phyloP scores from a whole-genome alignment of 2,113 vertebrate genomes.

The Xenopus borealis region DNA sequence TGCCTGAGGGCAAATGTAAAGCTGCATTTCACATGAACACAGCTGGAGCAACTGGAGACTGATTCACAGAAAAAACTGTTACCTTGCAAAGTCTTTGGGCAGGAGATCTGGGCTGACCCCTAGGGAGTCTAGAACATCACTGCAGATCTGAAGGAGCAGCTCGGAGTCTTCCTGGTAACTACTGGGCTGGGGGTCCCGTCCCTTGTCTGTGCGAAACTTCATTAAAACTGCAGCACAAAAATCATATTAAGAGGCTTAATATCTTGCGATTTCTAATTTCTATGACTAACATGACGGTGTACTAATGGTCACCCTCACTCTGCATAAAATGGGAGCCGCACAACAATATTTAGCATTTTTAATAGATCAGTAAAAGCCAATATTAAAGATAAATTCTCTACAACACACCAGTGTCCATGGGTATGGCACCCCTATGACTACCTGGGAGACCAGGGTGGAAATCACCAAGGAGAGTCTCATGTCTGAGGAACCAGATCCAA shows the following conservation, averaged over 20 bases:
- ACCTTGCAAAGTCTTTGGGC: slow-evolving; percentile 81
- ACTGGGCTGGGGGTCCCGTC: slow-evolving; percentile 73
- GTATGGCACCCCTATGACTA: too few relatives aligned
- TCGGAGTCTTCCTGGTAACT: slow-evolving; percentile 66
- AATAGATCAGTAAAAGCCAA: too few relatives aligned
- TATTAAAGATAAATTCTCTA: too few relatives aligned
- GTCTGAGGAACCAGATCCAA: too few relatives aligned
- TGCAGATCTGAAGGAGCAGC: slow-evolving; percentile 72
- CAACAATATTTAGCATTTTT: too few relatives aligned
- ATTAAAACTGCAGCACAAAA: slow-evolving; percentile 71
- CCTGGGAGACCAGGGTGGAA: too few relatives aligned
- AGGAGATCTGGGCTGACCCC: slow-evolving; percentile 67
- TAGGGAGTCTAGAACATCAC: slow-evolving; percentile 72
- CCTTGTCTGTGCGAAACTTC: slow-evolving; percentile 83
- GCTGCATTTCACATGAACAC: background rate
- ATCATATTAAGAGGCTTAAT: background rate
- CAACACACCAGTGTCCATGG: too few relatives aligned
- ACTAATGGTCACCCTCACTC: too few relatives aligned
- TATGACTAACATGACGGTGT: too few relatives aligned
- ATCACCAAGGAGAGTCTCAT: too few relatives aligned
- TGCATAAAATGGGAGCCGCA: too few relatives aligned
- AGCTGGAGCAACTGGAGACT: background rate
- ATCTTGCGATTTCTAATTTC: too few relatives aligned
- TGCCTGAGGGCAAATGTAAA: background rate
- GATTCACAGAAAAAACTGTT: background rate